Base-by-base conservation (phyloP, 2,888 invertebrate genomes). In the Anticlea derivata region DNA sequence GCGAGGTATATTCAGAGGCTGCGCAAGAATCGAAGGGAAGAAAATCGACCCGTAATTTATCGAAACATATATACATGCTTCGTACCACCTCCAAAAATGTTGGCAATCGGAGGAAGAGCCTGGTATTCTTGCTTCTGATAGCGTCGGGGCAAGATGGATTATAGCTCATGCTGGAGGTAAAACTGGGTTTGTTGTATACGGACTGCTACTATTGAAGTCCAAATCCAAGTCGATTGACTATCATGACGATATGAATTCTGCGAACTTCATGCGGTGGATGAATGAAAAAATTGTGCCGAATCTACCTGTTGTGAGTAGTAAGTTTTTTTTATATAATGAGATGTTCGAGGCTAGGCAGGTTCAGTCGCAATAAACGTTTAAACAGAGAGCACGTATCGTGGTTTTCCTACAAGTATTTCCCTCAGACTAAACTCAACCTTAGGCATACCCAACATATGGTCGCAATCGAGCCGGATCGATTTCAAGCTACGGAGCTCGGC, bases 191-290 rank as follows among this genome's bases (percentile, higher is more conserved):
- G 26, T 38, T 11, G 26, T 12, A 26, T n/a, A 38, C 38, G 24
- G 26, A 26, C 26, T 26, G 26, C 26, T 38, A 13, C 12, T 38
- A 8, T 38, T 38, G 7, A 38, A 38, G 27, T 38, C 11, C 17
- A 27, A 38, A 39, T 20, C 38, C 38, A 39, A 39, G 46, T 33
- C 38, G 8, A 54, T 26, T 22, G 60, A 60, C 35, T 56, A 60
- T 41, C 60, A 62, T 40, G 48, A 58, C 33, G 55, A 62, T 4
- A 62, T 60, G 58, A 62, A 62, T 45, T 41, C 30, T n/a, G 22
- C 31, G n/a, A 63, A 55, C 30, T 57, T 59, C 41, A 48, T 37
- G 17, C 51, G 54, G 27, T 39, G 27, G 51, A 37, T 37, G 37
- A 37, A 24, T 6, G 37, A 37, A 37, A 37, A 46, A 12, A 31